Evolutionary conservation across 2,888 invertebrate species (phyloP).

Genomic region (Netelia inedita): DNA sequence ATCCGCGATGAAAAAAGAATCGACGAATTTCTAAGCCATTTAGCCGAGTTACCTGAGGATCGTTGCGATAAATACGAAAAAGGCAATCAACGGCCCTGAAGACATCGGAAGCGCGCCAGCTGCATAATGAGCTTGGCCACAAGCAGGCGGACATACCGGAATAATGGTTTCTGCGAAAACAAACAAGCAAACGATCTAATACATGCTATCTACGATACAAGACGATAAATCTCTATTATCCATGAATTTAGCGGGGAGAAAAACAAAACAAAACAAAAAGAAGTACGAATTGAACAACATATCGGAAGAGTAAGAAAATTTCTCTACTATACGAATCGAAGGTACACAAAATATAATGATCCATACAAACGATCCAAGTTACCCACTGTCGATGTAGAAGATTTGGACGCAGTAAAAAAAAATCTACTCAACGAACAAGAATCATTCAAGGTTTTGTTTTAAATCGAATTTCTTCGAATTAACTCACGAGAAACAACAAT

Average conservation of each 20-base stretch:
- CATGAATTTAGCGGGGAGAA: slow-evolving; percentile 4
- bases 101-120: slow-evolving; percentile 87
- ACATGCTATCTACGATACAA: slow-evolving; percentile 80
- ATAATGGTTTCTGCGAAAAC: slow-evolving; percentile 92
- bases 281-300: neutral
- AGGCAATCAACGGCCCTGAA: slow-evolving; percentile 82
- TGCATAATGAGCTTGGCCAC: slow-evolving; percentile 90
- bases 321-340: no score
- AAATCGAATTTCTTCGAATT: neutral
- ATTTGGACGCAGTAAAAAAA: neutral
- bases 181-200: slow-evolving; percentile 80
- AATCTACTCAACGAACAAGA: neutral
- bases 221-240: slow-evolving; percentile 35
- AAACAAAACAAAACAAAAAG: neutral
- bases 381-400: neutral
- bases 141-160: slow-evolving; percentile 97
- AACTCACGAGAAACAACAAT: slow-evolving; percentile 30
- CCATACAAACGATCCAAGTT: neutral
- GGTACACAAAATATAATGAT: neutral
- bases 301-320: neutral
- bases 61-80: slow-evolving; percentile 86
- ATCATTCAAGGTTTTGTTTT: neutral
- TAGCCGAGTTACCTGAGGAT: slow-evolving; percentile 84
- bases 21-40: neutral
- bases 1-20: neutral